Base-by-base conservation (phyloP, 2,888 invertebrate species). In the Dione vanillae region DNA sequence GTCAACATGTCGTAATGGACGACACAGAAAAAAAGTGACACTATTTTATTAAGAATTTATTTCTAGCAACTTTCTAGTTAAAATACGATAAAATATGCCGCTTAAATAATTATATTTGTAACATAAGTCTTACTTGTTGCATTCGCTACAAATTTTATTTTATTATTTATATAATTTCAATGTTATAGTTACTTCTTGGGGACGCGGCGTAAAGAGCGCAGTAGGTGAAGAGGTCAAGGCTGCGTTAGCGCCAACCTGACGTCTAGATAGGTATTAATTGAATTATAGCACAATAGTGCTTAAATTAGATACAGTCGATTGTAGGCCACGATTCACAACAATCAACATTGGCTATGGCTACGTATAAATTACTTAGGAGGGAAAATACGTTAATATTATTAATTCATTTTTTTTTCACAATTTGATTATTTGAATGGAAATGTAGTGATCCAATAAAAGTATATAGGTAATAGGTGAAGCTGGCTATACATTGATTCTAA, bases 181-280 rank as follows among this genome's bases (percentile, higher is more conserved):
- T 58, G 14, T 0, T 49, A 14, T 58, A 20, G 35, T 56, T 35
- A 49, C 10, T 43, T 27, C 0, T 54, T 40, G 14, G 45, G 35
- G 49, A 51, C 47, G 47, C 49, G 19, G 40, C 49, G 49, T 49
- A 40, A 45, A 56, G 74, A 74, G 79, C 78, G 75, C 78, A 78
- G 72, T 80, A 80, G 78, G 82, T 83, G 88, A 88, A 87, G 84
- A 78, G 91, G 90, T 91, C 91, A 91, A 91, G 92, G 91, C 79
- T 85, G 82, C 80, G 74, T 76, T 79, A 89, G 89, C 90, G 91
- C 89, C 89, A 86, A 86, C 86, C 86, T 87, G 85, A 77, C 85
- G 84, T 83, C 82, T 83, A 80, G 80, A 80, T 77, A 80, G 80
- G 80, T 77, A 80, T 79, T 80, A 80, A 76, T 78, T 75, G 77